Base-by-base conservation (phyloP, 2,797 vertebrate genomes). In the Anguilla megastoma region DNA sequence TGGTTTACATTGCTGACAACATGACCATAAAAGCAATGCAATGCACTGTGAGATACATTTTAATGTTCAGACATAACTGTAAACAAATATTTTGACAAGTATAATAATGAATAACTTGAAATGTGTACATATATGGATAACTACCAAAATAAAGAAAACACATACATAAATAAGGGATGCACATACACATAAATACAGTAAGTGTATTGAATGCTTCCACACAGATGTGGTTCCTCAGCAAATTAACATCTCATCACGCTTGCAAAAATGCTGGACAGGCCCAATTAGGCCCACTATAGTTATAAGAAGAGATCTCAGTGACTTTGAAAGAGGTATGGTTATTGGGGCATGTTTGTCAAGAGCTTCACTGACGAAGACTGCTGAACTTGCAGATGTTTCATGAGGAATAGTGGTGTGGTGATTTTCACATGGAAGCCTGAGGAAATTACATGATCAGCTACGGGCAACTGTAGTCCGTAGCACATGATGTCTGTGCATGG, bases 11-110 rank as follows among this genome's bases (percentile, higher is more conserved):
- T 82, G 3, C 41, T n/a, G 24, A 48, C 21, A 21, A 30, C 27
- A 56, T 52, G 52, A 56, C 27, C 45, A 84, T 56, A 30, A 3
- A 84, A 18, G 2, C 14, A 85, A 56, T 10, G 60, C n/a, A 45
- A 41, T 85, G 27, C 18, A 45, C 27, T 76, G 71, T 14, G 33
- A 18, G 5, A 41, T 79, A 4, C 16, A 45, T 41, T 16, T 41
- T 58, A 5, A 85, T 56, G 24, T 30, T 50, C 50, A 30, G 27
- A 8, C 50, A 85, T 27, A 27, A 7, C 54, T 7, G n/a, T 16
- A 66, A 69, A 52, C 30, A 87, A 33, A 71, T 83, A 58, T 45
- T 83, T 54, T 74, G 71, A 71, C 33, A 52, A 66, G 66, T 33
- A 10, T 66, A 56, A 54, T 33, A 18, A 33, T 45, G 63, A 85